Evolutionary conservation across 2,888 invertebrate species (phyloP), one percentile per base, ranked within the genome.

Genomic region (Leptogaster cylindrica): DNA sequence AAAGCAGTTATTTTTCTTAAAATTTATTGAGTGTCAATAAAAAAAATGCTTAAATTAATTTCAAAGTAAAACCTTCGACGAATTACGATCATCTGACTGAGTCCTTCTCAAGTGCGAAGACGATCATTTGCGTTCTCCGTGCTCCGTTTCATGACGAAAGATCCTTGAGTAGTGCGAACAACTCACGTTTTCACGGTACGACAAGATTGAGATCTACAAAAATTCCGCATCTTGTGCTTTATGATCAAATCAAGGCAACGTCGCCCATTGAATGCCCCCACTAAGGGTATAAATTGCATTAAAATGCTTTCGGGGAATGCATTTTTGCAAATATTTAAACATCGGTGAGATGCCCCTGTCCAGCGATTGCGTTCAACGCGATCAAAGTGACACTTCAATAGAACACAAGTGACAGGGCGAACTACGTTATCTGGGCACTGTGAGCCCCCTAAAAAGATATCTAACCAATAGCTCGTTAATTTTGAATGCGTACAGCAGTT

Each of bases 381-480:
- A 31, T 31, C 41, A 66, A 58, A 55, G 28, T 66, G 66, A 66
- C 66, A 66, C 66, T 66, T 66, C 58, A 66, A 66, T 66, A 50
- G 66, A 23, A 18, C 31, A 16, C 25, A 36, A 48, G 23, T 66
- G 66, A 48, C 66, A 66, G 66, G 36, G 23, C 18, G 36, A 51
- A 31, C 36, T 58, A 46, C 36, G 33, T 48, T 46, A 55, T 66
- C 58, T 66, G 41, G 41, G 12, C 46, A 6, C 36, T 61, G 41
- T 44, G 44, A 61, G 44, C 44, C 20, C 61, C 28, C 44, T 27
- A 61, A 61, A 61, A 25, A 44, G 28, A 44, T 44, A 61, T 61
- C 44, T 41, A 16, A 12, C n/a, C 61, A 16, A 44, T 14, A 61
- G 61, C 61, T 64, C 50, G 46, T 36, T 50, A 51, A 65, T 65